These are phyloP conservation scores for Drosophila grimshawi DNA, from an alignment of 1,140 invertebrate species.

Conservation along the genomic window DNA sequence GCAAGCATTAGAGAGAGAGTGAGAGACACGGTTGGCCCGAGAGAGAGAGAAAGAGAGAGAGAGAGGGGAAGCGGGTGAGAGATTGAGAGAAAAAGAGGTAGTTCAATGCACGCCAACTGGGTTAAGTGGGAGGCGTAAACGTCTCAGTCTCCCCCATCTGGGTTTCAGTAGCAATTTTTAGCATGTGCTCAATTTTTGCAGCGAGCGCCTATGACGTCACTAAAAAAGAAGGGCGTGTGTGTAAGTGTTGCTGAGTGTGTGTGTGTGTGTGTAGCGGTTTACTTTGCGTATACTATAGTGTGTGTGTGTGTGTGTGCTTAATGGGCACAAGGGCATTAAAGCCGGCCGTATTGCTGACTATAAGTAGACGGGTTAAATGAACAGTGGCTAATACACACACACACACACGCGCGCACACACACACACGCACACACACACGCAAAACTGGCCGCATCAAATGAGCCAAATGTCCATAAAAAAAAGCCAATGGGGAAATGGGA, in stretches of 20 bases:
- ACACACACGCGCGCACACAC: constrained; percentile 9
- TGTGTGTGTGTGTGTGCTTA: constrained; percentile 39
- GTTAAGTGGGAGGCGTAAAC: constrained; percentile 51
- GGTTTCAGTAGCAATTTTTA: background rate
- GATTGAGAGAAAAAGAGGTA: background rate
- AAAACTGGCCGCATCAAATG: constrained; percentile 30
- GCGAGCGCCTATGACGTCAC: constrained; percentile 73
- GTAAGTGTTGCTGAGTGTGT: background rate
- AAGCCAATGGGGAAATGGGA: background rate
- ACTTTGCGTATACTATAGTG: constrained; percentile 55
- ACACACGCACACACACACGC: constrained; percentile 10
- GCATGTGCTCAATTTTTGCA: constrained; percentile 41
- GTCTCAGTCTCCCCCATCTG: constrained; percentile 22
- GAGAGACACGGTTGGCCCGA: background rate
- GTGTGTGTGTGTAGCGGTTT: constrained; percentile 40
- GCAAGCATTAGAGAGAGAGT: constrained; percentile 4
- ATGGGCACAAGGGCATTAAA: constrained; percentile 71
- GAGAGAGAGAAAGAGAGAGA: background rate
- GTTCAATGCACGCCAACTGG: constrained; percentile 77
- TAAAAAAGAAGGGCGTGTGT: constrained; percentile 40
- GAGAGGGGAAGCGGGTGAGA: constrained; percentile 8
- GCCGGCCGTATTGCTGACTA: constrained; percentile 50
- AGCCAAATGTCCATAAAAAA: constrained; percentile 21
- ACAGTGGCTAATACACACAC: constrained; percentile 30
- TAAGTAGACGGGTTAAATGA: constrained; percentile 50